Conservation (phyloP, 2,113 vertebrate species). For the Podarcis raffonei region DNA sequence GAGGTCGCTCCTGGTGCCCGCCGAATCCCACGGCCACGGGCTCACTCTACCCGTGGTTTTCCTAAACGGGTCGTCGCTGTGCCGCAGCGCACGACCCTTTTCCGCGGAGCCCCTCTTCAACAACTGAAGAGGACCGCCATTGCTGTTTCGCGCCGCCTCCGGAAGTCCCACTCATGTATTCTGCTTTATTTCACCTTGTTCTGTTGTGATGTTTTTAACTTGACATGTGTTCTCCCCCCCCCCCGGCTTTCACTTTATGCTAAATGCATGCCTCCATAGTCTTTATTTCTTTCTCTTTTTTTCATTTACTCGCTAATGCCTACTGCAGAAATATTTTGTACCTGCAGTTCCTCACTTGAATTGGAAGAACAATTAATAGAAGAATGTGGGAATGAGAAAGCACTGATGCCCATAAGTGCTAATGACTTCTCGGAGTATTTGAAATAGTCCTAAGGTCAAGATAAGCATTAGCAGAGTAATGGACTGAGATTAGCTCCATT, state of each 20-base stretch:
- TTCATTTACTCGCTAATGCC: neutral
- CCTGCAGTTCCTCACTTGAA: neutral
- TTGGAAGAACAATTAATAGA: slow-evolving; percentile 18
- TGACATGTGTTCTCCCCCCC: neutral
- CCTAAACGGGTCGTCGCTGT: too few relatives aligned
- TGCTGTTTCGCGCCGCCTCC: too few relatives aligned
- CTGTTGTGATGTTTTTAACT: neutral
- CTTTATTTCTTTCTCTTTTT: neutral
- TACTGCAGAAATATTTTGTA: neutral
- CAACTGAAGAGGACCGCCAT: too few relatives aligned
- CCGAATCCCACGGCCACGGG: too few relatives aligned
- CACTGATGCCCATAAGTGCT: slow-evolving; percentile 34
- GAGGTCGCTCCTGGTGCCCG: too few relatives aligned
- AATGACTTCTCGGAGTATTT: slow-evolving; percentile 60
- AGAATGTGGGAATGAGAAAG: slow-evolving; percentile 47
- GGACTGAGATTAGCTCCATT: slow-evolving; percentile 62
- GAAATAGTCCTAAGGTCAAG: slow-evolving; percentile 67
- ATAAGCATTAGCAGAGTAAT: slow-evolving; percentile 66
- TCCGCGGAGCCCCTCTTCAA: too few relatives aligned
- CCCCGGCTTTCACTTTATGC: neutral
- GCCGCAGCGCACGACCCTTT: too few relatives aligned
- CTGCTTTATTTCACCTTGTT: neutral
- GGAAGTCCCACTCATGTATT: too few relatives aligned
- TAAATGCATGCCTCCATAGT: neutral
- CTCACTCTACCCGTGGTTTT: too few relatives aligned